phyloP scores from a whole-genome alignment of 2,888 invertebrate genomes.

The Pteria penguin region DNA sequence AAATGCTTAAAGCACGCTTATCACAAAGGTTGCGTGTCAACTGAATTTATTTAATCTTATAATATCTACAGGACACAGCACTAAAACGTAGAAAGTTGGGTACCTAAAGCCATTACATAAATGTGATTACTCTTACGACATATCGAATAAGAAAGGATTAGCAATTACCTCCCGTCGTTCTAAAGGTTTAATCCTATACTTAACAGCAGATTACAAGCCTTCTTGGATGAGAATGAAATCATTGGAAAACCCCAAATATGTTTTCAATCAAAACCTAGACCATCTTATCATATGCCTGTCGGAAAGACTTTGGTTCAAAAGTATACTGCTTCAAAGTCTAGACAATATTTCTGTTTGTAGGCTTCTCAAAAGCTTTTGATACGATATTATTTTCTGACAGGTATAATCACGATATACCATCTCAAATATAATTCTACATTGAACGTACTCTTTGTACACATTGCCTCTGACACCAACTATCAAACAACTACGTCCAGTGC shows the following conservation, averaged over 20 bases:
- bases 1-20: constrained; percentile 9
- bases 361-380: not conserved
- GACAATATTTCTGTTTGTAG: not conserved
- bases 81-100: not conserved
- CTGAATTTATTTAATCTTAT: constrained; percentile 5
- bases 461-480: too few relatives aligned
- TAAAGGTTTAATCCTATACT: not conserved
- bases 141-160: not conserved
- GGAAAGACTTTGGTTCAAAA: not conserved
- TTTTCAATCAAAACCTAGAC: not conserved
- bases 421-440: too few relatives aligned
- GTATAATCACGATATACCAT: too few relatives aligned
- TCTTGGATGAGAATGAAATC: not conserved
- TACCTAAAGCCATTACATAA: not conserved
- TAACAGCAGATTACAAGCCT: not conserved
- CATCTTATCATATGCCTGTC: not conserved
- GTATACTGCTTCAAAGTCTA: not conserved
- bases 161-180: constrained; percentile 3
- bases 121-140: not conserved
- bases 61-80: not conserved
- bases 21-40: not conserved
- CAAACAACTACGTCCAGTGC: too few relatives aligned
- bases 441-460: too few relatives aligned
- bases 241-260: not conserved
- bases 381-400: too few relatives aligned